Conservation (phyloP, 1,140 invertebrate genomes). For the Saxidomus purpurata region DNA sequence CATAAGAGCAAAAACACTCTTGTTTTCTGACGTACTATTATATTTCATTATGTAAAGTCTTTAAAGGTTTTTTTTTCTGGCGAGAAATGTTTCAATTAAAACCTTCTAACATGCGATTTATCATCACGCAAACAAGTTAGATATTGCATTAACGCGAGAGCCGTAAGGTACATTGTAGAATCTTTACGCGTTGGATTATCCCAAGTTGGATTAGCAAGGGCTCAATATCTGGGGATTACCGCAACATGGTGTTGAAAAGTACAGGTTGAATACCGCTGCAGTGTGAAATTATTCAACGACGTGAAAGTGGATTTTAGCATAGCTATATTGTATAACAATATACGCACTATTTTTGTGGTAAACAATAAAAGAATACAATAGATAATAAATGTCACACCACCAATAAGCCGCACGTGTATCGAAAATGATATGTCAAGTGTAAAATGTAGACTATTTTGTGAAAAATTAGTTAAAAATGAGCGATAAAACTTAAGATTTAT, state of each 20-base stretch:
- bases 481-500: not conserved
- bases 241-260: slow-evolving; percentile 19
- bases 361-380: slow-evolving; percentile 26
- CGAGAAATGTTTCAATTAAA: not conserved
- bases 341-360: slow-evolving; percentile 14
- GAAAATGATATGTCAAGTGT: slow-evolving; percentile 5
- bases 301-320: not conserved
- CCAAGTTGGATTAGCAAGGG: not conserved
- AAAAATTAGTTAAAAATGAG: not conserved
- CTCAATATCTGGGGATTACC: slow-evolving; percentile 19
- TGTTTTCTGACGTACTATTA: not conserved
- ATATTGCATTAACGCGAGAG: too few species aligned
- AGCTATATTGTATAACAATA: too few species aligned
- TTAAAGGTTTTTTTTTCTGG: not conserved
- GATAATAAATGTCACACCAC: slow-evolving; percentile 27
- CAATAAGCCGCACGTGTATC: not conserved
- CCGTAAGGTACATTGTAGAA: not conserved
- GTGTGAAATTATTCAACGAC: slow-evolving; percentile 29
- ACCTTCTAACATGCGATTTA: not conserved
- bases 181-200: slow-evolving; percentile 20
- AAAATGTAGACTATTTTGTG: not conserved
- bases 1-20: not conserved
- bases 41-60: not conserved
- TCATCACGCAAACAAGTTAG: not conserved
- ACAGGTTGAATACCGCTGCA: not conserved